These are phyloP conservation scores for Drosophila neutralis DNA, from an alignment of 2,888 invertebrate genomes.

Conservation along the genomic window DNA sequence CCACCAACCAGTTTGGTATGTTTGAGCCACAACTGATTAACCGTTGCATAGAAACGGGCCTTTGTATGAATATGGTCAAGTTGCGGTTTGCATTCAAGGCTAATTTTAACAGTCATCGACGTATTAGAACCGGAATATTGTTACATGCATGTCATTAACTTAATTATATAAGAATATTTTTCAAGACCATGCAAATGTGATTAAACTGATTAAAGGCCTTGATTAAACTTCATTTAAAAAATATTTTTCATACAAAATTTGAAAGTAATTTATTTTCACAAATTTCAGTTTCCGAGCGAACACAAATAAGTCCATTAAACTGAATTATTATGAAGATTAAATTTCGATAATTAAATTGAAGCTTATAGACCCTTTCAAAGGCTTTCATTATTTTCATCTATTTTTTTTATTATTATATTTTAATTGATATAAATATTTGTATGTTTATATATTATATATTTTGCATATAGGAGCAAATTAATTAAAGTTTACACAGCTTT, in stretches of 20 bases:
- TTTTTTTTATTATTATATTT: background rate
- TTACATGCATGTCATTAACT: background rate
- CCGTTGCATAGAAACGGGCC: conserved; percentile 1
- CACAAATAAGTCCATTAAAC: background rate
- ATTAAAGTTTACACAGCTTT: conserved; percentile 14
- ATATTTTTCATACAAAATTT: background rate
- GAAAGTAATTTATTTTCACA: background rate
- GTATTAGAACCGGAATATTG: no score
- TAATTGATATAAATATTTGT: background rate
- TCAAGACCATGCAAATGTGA: rapidly evolving
- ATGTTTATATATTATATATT: no score
- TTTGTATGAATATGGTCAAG: conserved; percentile 2
- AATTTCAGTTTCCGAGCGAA: background rate
- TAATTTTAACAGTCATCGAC: background rate
- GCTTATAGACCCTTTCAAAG: background rate
- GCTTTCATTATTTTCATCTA: no score
- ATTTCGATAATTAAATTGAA: background rate
- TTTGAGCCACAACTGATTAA: background rate
- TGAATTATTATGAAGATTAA: background rate
- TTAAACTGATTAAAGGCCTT: background rate
- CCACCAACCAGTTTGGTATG: background rate
- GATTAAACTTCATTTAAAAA: background rate
- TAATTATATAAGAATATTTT: background rate
- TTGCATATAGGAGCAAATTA: background rate
- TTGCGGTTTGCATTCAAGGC: conserved; percentile 2